phyloP scores from a whole-genome alignment of 2,113 vertebrate species.

The Lamprologus lemairii region DNA sequence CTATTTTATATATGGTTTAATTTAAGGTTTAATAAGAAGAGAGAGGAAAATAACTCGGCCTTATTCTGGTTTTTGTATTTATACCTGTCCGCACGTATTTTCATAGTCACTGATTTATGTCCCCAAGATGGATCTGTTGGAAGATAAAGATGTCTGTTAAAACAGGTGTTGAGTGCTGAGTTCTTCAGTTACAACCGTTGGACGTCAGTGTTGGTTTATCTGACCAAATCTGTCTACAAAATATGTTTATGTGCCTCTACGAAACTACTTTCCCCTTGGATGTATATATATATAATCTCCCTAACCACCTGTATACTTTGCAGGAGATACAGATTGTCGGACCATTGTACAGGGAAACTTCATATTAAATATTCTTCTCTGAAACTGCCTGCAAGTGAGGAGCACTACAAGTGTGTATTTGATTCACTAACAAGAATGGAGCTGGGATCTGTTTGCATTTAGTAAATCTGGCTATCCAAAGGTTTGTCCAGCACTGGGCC shows the following conservation, averaged over 20 bases:
- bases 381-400: background rate
- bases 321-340: background rate
- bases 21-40: conserved; percentile 12
- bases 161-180: conserved; percentile 22
- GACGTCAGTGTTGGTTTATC: background rate
- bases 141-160: conserved; percentile 26
- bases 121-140: background rate
- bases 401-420: background rate
- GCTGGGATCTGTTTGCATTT: conserved; percentile 16
- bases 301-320: background rate
- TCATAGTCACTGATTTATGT: conserved; percentile 33
- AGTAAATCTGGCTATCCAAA: background rate
- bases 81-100: conserved; percentile 21
- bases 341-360: background rate
- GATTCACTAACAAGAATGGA: background rate
- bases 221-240: conserved; percentile 12
- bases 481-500: background rate
- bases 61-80: conserved; percentile 9
- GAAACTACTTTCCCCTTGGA: background rate
- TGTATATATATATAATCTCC: background rate
- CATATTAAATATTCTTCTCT: background rate
- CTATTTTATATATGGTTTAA: background rate
- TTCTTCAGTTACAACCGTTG: conserved; percentile 5
- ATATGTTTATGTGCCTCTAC: conserved; percentile 2
- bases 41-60: background rate